Base-by-base conservation (phyloP, 2,888 invertebrate genomes). In the Parascotia fuliginaria region DNA sequence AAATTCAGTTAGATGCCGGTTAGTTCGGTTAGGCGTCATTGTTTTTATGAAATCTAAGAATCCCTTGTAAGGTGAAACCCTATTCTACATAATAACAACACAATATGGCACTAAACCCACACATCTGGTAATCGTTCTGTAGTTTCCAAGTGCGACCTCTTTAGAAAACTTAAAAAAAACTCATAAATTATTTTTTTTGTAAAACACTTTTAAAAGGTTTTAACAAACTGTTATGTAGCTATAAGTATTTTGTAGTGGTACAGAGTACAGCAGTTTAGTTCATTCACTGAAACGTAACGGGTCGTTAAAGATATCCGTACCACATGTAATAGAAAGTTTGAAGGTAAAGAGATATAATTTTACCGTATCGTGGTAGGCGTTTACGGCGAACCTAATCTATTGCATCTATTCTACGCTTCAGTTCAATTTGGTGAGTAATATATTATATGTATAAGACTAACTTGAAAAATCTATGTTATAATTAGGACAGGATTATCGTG, bases 121-220 rank as follows among this genome's bases (percentile, higher is more conserved):
- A 27, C 37, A 38, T 38, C 37, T 40, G 40, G 19, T 29, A 16
- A 40, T 40, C 31, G 12, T 31, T 31, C 1, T 13, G 13, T 13
- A 31, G 7, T 7, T 0, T 31, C 31, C 31, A 7, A 31, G 31
- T 31, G 13, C 13, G 7, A 28, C 28, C 13, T 31, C 13, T 31
- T 13, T 24, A 24, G 24, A 24, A 31, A 31, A 31, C 31, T 7
- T 9, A 5, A 6, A 6, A 13, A 4, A 31, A 9, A 13, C 7
- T 13, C 31, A 31, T 31, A 31, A 31, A 31, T 31, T 31, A 13
- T 3, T 7, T 31, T 5, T 13, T 29, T 29, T 11, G n/a, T n/a
- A n/a, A 29, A 29, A 29, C 5, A 12, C 12, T 13, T 13, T 13
- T 13, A 31, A 31, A 2, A 9, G 31, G 31, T 13, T 9, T 9